Evolutionary conservation across 2,888 invertebrate genomes (phyloP).

Genomic region (Serrognathus titanus): DNA sequence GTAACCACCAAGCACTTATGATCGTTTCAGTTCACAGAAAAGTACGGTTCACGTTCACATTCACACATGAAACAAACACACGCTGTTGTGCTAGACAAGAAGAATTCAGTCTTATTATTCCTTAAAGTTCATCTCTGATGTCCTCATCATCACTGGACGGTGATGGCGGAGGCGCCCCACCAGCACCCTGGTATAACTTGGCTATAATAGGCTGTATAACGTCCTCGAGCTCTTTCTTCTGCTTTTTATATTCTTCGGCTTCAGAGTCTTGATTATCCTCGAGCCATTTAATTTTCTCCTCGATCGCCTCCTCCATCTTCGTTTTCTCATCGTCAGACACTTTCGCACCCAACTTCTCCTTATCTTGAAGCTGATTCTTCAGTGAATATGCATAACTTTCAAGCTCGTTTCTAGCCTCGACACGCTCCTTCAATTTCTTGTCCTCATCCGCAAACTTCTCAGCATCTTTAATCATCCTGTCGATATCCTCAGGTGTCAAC

Average conservation of each 20-base stretch:
- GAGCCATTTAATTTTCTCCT: slow-evolving; percentile 96
- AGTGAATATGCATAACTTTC: slow-evolving; percentile 97
- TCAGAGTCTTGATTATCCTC: slow-evolving; percentile 94
- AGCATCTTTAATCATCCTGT: slow-evolving; percentile 98
- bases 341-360: slow-evolving; percentile 95
- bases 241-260: slow-evolving; percentile 86
- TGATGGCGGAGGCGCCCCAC: slow-evolving; percentile 71
- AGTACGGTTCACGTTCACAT: slow-evolving; percentile 12
- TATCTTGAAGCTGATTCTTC: slow-evolving; percentile 94
- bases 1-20: too few relatives aligned
- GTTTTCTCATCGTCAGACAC: slow-evolving; percentile 84
- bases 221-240: slow-evolving; percentile 93
- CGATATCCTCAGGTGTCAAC: slow-evolving; percentile 96
- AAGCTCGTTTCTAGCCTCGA: slow-evolving; percentile 94
- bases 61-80: slow-evolving; percentile 19
- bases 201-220: slow-evolving; percentile 96
- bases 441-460: slow-evolving; percentile 99
- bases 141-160: slow-evolving; percentile 68
- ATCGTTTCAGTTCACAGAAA: too few relatives aligned
- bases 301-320: slow-evolving; percentile 94
- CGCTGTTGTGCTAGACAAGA: slow-evolving; percentile 6
- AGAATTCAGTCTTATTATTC: slow-evolving; percentile 38
- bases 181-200: slow-evolving; percentile 89
- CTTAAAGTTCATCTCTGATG: slow-evolving; percentile 81
- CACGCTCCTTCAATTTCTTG: slow-evolving; percentile 92